Conservation (phyloP, 1,140 invertebrate species). For the Drosophila yakuba region DNA sequence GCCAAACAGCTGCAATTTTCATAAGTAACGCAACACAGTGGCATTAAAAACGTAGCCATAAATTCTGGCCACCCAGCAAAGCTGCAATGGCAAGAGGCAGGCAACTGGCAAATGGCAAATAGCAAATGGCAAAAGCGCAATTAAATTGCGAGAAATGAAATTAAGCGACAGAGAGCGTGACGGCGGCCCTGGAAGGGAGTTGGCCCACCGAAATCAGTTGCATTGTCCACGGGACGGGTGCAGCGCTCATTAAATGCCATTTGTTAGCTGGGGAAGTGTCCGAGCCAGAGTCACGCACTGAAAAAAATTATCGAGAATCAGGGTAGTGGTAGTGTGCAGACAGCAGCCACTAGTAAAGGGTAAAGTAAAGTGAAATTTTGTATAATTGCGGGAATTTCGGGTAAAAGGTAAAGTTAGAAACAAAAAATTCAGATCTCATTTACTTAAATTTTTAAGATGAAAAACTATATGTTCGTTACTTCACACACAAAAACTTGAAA, state of each 20-base stretch:
- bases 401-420: too few species aligned
- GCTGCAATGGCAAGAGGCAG: constrained; percentile 19
- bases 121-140: constrained; percentile 46
- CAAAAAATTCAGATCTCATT: too few species aligned
- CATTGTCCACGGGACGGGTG: constrained; percentile 41
- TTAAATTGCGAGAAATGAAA: constrained; percentile 80
- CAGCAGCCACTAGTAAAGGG: too few species aligned
- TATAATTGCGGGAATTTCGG: too few species aligned
- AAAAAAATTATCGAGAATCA: not conserved
- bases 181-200: constrained; percentile 33
- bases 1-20: constrained; percentile 63
- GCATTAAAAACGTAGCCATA: constrained; percentile 64
- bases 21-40: constrained; percentile 54
- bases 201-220: constrained; percentile 51
- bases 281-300: not conserved
- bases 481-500: too few species aligned
- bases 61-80: constrained; percentile 43
- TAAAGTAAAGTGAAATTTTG: too few species aligned
- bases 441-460: too few species aligned
- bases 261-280: constrained; percentile 35
- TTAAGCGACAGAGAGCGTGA: constrained; percentile 71
- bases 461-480: too few species aligned
- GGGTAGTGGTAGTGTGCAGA: too few species aligned
- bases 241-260: constrained; percentile 51
- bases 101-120: constrained; percentile 3